phyloP scores from a whole-genome alignment of 2,797 vertebrate genomes.

The Peromyscus nudipes region DNA sequence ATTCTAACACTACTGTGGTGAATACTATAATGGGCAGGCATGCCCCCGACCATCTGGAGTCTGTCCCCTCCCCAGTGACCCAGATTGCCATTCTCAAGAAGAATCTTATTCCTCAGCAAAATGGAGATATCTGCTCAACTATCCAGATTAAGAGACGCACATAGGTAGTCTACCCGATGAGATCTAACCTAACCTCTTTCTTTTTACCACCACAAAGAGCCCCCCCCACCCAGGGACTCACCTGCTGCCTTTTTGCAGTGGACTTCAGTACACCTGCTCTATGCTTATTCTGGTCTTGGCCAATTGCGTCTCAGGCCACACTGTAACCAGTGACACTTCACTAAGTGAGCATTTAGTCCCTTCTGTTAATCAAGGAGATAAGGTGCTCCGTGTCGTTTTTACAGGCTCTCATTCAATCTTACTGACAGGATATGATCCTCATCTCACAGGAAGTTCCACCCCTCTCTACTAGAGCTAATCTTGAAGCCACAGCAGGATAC shows the following conservation, averaged over 20 bases:
- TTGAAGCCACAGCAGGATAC: not conserved
- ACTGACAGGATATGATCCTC: not conserved
- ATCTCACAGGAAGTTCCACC: not conserved
- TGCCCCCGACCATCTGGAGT: not conserved
- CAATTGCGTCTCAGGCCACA: not conserved
- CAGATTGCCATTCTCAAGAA: not conserved
- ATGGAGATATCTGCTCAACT: not conserved
- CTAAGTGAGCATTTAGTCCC: no score
- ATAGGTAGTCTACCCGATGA: not conserved
- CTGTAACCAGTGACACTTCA: no score
- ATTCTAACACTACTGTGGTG: not conserved
- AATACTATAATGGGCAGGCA: not conserved
- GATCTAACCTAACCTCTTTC: not conserved
- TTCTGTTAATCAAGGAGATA: not conserved
- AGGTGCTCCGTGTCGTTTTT: not conserved
- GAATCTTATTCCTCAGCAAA: not conserved
- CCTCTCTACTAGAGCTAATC: not conserved
- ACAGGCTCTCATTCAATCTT: not conserved
- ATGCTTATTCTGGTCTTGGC: not conserved
- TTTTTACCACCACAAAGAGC: not conserved
- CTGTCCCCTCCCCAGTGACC: no score
- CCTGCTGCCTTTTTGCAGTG: not conserved
- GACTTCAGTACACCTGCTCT: not conserved
- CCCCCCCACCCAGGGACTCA: not conserved
- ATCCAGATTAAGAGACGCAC: not conserved